These are phyloP conservation scores for Oostethus manadensis DNA, from an alignment of 2,113 vertebrate genomes.

Conservation along the genomic window DNA sequence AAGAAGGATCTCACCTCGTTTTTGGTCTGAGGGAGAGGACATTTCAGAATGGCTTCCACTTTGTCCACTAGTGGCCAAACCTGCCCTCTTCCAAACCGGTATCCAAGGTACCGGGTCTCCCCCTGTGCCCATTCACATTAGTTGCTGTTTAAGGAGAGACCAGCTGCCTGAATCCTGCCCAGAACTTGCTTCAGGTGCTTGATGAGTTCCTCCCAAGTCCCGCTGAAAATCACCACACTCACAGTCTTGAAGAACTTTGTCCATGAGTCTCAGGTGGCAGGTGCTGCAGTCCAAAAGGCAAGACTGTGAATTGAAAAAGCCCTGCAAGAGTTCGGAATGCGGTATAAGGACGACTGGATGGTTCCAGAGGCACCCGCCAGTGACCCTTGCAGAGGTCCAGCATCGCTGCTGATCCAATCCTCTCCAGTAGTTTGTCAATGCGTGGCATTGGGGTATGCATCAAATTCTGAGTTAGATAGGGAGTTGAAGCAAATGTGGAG, in stretches of 20 bases:
- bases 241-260: slow-evolving; percentile 1
- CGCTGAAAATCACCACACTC: slow-evolving; percentile 15
- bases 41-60: too few species aligned
- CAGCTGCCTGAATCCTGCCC: too few species aligned
- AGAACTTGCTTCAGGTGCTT: too few species aligned
- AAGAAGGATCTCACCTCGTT: too few species aligned
- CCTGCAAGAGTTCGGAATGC: slow-evolving; percentile 2
- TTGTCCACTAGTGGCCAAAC: too few species aligned
- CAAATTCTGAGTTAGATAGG: not conserved
- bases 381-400: not conserved
- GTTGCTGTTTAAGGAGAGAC: too few species aligned
- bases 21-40: too few species aligned
- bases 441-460: not conserved
- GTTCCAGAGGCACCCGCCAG: not conserved
- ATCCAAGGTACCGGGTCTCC: too few species aligned
- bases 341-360: not conserved
- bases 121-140: too few species aligned
- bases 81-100: too few species aligned
- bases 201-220: not conserved
- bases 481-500: too few species aligned
- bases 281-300: slow-evolving; percentile 8
- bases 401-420: not conserved
- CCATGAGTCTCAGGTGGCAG: not conserved
- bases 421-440: not conserved
- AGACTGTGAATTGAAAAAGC: not conserved